Evolutionary conservation across 2,797 vertebrate genomes (phyloP).

Genomic region (Eulemur coronatus): DNA sequence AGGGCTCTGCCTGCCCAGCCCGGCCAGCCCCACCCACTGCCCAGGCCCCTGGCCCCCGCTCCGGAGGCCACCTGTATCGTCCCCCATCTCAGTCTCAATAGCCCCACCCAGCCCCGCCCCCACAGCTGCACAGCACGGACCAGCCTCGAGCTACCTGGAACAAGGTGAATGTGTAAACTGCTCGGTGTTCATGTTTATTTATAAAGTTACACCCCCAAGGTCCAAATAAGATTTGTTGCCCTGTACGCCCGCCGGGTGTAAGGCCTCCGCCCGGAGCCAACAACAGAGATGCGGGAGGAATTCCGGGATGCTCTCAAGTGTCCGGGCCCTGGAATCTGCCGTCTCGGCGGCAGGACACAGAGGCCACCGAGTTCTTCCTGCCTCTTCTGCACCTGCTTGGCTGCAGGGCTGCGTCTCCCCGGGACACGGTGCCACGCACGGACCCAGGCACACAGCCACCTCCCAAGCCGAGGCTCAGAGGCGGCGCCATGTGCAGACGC

Average conservation of each 20-base stretch:
- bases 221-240: not conserved
- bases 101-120: no score
- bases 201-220: not conserved
- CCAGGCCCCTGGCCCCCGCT: not conserved
- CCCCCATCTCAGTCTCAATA: accelerated
- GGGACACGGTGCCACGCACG: not conserved
- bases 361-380: accelerated
- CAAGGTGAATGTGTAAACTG: accelerated
- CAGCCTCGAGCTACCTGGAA: not conserved
- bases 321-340: accelerated
- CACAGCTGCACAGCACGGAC: accelerated
- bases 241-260: accelerated
- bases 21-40: no score
- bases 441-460: accelerated
- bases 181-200: not conserved
- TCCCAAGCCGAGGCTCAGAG: not conserved
- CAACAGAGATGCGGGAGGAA: accelerated
- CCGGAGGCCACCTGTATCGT: not conserved
- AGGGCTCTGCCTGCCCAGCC: no score
- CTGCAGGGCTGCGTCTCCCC: not conserved
- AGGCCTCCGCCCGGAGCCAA: not conserved
- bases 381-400: accelerated
- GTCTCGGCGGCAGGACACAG: accelerated
- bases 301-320: not conserved
- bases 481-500: accelerated